A percentile compares a stretch with the other conserved stretches of the same genome.
phyloP scores from a whole-genome alignment of 2,797 vertebrate species.

The Luscinia megarhynchos region DNA sequence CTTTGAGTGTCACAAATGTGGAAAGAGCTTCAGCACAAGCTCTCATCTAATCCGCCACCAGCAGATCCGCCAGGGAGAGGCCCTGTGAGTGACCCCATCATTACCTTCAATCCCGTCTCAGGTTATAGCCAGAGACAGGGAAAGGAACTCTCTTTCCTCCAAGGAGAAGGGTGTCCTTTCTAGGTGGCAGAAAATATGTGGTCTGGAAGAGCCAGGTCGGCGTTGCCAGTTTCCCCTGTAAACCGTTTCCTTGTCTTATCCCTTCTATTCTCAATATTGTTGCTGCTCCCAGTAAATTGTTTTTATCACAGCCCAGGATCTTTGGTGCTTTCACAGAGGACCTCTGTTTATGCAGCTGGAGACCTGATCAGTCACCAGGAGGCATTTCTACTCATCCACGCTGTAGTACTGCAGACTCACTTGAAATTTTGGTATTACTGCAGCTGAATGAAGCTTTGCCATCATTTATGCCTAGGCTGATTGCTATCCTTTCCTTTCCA shows the following conservation, averaged over 20 bases:
- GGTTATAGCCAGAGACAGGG: background rate
- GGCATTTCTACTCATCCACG: rapidly evolving
- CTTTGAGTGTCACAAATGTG: background rate
- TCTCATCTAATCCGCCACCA: background rate
- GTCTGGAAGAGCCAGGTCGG: rapidly evolving
- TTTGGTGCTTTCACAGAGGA: background rate
- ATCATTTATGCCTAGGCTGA: background rate
- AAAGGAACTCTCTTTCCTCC: background rate
- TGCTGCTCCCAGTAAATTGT: background rate
- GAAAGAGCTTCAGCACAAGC: background rate
- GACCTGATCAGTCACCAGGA: background rate
- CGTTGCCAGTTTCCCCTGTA: background rate
- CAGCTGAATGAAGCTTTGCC: background rate
- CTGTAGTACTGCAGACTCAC: background rate
- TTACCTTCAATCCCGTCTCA: background rate
- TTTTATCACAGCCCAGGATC: background rate
- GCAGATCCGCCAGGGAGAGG: rapidly evolving
- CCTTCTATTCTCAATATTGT: background rate
- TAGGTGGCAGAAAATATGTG: background rate
- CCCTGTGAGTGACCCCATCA: rapidly evolving
- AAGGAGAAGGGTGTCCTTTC: background rate
- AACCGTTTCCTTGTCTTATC: rapidly evolving
- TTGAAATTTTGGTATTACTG: background rate
- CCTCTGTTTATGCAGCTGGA: background rate
- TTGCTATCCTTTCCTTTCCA: background rate